Conservation (phyloP, 2,797 vertebrate species). For the Varecia variegata region DNA sequence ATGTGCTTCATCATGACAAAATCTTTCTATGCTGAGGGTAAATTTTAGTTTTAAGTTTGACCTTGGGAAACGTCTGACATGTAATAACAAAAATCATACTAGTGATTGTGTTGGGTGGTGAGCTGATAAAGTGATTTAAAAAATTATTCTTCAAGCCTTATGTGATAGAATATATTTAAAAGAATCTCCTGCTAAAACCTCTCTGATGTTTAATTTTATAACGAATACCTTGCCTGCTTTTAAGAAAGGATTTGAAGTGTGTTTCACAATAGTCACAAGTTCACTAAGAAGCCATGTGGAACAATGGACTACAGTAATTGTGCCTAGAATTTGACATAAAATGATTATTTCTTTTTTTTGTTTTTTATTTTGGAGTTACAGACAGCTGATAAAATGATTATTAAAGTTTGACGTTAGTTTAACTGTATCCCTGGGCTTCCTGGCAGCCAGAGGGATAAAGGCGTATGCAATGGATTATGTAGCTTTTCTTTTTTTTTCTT, state of each 20-base stretch:
- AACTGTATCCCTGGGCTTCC: constrained; percentile 47
- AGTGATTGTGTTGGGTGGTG: neutral
- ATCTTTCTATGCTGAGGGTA: neutral
- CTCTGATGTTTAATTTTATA: constrained; percentile 6
- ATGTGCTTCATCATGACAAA: neutral
- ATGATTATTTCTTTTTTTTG: too few species aligned
- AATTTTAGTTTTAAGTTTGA: neutral
- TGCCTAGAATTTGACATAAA: constrained; percentile 24
- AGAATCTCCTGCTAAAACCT: neutral
- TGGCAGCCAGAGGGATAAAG: constrained; percentile 30
- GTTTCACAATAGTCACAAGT: neutral
- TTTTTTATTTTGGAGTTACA: too few species aligned
- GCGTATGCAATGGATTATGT: neutral
- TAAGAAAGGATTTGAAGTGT: constrained; percentile 36
- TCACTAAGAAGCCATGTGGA: neutral
- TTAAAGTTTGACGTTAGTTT: neutral
- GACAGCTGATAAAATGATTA: constrained; percentile 20
- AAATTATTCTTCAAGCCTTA: constrained; percentile 22
- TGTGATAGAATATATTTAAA: neutral
- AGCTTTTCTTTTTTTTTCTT: neutral
- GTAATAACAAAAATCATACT: neutral
- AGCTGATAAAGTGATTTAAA: neutral
- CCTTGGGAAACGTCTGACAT: constrained; percentile 12
- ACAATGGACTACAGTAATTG: neutral
- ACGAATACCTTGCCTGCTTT: constrained; percentile 20